Conservation (phyloP, 2,888 invertebrate species). For the Phengaris alcon region DNA sequence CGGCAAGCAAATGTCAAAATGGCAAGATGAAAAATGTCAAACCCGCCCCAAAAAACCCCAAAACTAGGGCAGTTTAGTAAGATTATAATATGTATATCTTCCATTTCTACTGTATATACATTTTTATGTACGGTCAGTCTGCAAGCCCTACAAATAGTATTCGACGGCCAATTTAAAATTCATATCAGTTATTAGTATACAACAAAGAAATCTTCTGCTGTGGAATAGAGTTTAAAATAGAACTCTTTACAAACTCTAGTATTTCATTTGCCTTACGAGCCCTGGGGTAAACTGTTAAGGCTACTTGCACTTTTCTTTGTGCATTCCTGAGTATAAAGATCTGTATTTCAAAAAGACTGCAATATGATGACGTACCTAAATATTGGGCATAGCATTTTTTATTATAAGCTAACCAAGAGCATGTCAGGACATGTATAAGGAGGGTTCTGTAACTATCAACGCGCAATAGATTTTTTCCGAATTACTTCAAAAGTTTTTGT, state of each 20-base stretch:
- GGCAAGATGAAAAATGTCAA: no score
- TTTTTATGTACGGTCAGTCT: not conserved
- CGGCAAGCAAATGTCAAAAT: no score
- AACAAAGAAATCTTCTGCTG: not conserved
- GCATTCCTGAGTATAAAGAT: conserved; percentile 5
- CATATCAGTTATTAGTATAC: not conserved
- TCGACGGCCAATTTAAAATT: conserved; percentile 15
- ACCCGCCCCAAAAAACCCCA: no score
- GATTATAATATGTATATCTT: no score
- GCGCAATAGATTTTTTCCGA: no score
- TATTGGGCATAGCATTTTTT: no score
- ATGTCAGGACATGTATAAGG: no score
- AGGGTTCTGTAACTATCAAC: no score
- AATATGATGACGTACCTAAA: not conserved
- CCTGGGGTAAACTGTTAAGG: not conserved
- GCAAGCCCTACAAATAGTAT: not conserved
- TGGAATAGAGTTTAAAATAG: not conserved
- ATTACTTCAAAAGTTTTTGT: no score
- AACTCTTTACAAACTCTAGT: not conserved
- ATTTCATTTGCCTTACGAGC: not conserved
- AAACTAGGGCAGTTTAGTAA: no score
- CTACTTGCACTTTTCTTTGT: conserved; percentile 13
- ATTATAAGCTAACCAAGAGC: no score
- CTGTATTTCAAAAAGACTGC: not conserved
- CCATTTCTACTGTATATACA: not conserved